phyloP scores from a whole-genome alignment of 2,797 vertebrate species.

The Premnoplex brunnescens region DNA sequence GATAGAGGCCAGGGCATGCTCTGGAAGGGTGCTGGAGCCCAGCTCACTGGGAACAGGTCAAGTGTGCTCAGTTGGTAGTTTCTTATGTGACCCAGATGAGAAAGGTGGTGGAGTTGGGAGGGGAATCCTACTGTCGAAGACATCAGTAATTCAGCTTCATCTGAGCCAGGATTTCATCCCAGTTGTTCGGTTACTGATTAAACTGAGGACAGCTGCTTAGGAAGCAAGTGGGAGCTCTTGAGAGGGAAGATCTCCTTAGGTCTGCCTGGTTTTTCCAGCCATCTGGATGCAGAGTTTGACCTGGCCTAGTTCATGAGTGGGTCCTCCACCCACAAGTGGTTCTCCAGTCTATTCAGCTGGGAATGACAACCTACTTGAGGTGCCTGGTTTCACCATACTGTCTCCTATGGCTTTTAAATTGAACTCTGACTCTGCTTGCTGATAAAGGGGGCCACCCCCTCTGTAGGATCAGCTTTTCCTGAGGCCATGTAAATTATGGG shows the following conservation, averaged over 20 bases:
- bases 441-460: background rate
- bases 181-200: background rate
- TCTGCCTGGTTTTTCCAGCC: background rate
- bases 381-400: background rate
- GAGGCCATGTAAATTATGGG: background rate
- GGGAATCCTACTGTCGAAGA: background rate
- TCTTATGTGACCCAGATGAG: background rate
- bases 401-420: background rate
- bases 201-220: background rate
- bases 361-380: background rate
- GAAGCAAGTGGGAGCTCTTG: constrained; percentile 15
- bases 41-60: background rate
- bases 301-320: background rate
- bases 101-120: background rate
- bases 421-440: background rate
- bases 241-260: background rate
- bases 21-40: background rate
- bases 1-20: background rate
- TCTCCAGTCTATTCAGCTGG: background rate
- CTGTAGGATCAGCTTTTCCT: background rate
- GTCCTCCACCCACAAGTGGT: background rate
- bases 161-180: background rate
- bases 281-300: background rate
- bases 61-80: background rate
- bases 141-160: background rate